Evolutionary conservation across 2,113 vertebrate species (phyloP).

Genomic region (Ictalurus furcatus): DNA sequence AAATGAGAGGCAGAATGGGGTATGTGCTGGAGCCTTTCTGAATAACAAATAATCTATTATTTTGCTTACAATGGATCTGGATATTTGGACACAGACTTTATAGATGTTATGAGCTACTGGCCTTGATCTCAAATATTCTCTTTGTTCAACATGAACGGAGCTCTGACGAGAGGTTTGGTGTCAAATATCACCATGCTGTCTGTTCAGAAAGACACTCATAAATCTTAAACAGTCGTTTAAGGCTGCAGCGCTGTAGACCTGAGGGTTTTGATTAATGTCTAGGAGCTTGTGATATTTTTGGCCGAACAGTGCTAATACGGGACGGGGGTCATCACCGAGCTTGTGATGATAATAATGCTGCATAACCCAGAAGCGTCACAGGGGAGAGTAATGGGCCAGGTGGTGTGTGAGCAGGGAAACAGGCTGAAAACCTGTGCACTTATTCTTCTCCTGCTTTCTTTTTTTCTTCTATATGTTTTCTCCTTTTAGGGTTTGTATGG

Average conservation of each 20-base stretch:
- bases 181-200: background rate
- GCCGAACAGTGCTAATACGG: slow-evolving; percentile 47
- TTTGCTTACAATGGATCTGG: slow-evolving; percentile 33
- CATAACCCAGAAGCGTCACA: slow-evolving; percentile 71
- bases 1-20: slow-evolving; percentile 1
- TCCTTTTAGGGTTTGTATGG: background rate
- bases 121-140: background rate
- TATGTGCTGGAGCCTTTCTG: slow-evolving; percentile 15
- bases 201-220: background rate
- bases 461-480: background rate
- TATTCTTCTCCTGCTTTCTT: background rate
- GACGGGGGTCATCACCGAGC: slow-evolving; percentile 45
- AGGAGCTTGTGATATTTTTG: slow-evolving; percentile 55
- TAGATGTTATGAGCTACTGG: background rate
- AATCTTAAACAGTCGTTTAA: background rate
- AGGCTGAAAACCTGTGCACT: background rate
- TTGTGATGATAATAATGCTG: slow-evolving; percentile 59
- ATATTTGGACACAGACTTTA: slow-evolving; percentile 16
- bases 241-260: slow-evolving; percentile 52
- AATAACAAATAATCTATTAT: slow-evolving; percentile 35
- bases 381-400: slow-evolving; percentile 61
- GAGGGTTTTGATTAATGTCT: slow-evolving; percentile 64
- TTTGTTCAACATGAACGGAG: slow-evolving; percentile 20
- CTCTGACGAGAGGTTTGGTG: slow-evolving; percentile 1
- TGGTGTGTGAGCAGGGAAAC: slow-evolving; percentile 25